Evolutionary conservation across 2,797 vertebrate genomes (phyloP).

Genomic region (Atherinosoma microstoma): DNA sequence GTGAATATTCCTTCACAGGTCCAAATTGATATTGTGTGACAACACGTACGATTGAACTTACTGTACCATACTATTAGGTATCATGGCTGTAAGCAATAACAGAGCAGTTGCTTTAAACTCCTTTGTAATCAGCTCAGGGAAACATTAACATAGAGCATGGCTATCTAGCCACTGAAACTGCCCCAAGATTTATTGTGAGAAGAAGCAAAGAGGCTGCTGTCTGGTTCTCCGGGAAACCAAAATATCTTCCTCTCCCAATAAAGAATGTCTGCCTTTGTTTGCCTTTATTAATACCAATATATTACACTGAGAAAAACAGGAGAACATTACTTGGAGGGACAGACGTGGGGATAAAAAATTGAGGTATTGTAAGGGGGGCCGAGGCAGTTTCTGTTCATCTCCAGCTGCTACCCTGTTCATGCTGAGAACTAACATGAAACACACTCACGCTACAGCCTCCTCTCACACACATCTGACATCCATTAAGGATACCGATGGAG

Average conservation of each 20-base stretch:
- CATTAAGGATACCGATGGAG: slow-evolving; percentile 82
- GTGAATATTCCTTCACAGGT: slow-evolving; percentile 62
- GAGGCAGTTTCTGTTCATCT: slow-evolving; percentile 81
- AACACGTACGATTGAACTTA: slow-evolving; percentile 64
- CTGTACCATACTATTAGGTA: slow-evolving; percentile 64
- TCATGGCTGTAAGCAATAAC: slow-evolving; percentile 70
- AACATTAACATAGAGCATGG: slow-evolving; percentile 68
- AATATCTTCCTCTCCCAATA: slow-evolving; percentile 73
- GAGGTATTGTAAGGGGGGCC: slow-evolving; percentile 73
- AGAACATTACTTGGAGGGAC: slow-evolving; percentile 59
- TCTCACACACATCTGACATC: slow-evolving; percentile 85
- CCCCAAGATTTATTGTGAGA: slow-evolving; percentile 81
- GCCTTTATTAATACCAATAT: slow-evolving; percentile 85
- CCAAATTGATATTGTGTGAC: slow-evolving; percentile 75
- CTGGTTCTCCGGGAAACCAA: slow-evolving; percentile 75
- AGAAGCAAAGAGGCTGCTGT: slow-evolving; percentile 67
- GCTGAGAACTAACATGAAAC: slow-evolving; percentile 86
- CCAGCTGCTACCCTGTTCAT: slow-evolving; percentile 85
- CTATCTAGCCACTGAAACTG: slow-evolving; percentile 70
- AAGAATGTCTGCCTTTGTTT: slow-evolving; percentile 81
- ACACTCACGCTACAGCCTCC: slow-evolving; percentile 84
- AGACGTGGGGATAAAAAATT: slow-evolving; percentile 76
- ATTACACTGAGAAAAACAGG: slow-evolving; percentile 73
- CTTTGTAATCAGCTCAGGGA: slow-evolving; percentile 77
- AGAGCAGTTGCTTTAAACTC: slow-evolving; percentile 72